Base-by-base conservation (phyloP, 2,113 vertebrate genomes). In the Paratilapia polleni region DNA sequence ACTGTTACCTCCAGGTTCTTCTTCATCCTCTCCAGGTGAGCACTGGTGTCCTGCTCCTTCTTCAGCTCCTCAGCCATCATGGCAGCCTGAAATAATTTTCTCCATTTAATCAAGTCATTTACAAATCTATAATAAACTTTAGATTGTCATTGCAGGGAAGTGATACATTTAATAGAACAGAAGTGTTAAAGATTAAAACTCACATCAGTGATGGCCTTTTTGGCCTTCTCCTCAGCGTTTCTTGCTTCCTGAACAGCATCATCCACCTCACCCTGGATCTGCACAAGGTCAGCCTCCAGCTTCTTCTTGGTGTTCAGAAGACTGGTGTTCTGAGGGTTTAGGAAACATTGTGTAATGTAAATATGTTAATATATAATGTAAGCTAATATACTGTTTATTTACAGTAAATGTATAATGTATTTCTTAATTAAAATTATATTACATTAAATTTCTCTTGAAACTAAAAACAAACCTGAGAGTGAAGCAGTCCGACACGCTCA, bases 11-110 rank as follows among this genome's bases (percentile, higher is more conserved):
- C 98, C 95, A 97, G 96, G 95, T 98, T 98, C 96, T 98, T 99
- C 96, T 97, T 99, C 98, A 98, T 99, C 68, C 97, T 93, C 93
- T 99, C 98, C 94, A 98, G 95, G 83, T 99, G 97, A 94, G 96
- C 94, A 83, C 95, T 98, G 52, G 97, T 97, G 74, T 97, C 97
- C 92, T 97, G 96, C 77, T 98, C 97, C 88, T 97, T 98, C 95
- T 98, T 97, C 88, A 98, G 94, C 91, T 97, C 97, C 77, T 98
- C 97, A 68, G 96, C 96, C 96, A 97, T 96, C 96, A 97, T 97
- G 86, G 96, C 96, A 92, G 96, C 97, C 95, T 96, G 28, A 77
- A 88, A 87, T 54, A 0, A 62, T 31, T 7, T 22, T 8, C 2
- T 19, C 4, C 8, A 11, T 19, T 34, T 34, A 34, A 20, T 34